These are phyloP conservation scores for Montipora cactus DNA, from an alignment of 64 coral and sea anemone species.

Conservation along the genomic window DNA sequence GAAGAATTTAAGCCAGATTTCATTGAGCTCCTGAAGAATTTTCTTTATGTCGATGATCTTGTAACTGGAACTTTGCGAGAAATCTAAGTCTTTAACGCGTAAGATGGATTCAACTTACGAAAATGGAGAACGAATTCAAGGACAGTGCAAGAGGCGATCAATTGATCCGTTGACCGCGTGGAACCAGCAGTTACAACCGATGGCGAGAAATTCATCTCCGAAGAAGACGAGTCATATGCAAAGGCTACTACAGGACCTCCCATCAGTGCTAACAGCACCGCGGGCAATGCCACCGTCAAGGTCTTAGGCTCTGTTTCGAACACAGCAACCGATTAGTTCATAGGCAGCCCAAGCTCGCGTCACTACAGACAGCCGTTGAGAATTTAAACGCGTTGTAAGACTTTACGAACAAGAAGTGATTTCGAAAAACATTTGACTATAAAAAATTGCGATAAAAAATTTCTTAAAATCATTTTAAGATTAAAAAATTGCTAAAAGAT, in stretches of 20 bases:
- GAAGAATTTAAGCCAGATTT: neutral
- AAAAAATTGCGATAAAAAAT: no score
- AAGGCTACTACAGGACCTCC: constrained; percentile 29
- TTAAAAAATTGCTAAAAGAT: no score
- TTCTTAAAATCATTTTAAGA: no score
- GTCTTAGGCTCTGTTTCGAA: constrained; percentile 41
- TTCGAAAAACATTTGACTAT: no score
- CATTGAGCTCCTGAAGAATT: neutral
- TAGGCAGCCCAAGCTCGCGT: no score
- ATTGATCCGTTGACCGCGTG: neutral
- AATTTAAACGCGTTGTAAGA: no score
- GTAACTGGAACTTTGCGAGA: neutral
- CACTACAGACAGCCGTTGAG: no score
- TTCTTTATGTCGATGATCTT: constrained; percentile 8
- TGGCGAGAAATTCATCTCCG: constrained; percentile 9
- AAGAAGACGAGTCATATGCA: constrained; percentile 44
- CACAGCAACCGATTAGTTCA: constrained; percentile 47
- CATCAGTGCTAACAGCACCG: neutral
- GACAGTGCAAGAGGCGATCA: neutral
- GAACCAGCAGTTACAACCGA: neutral
- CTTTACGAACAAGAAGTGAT: no score
- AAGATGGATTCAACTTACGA: constrained; percentile 27
- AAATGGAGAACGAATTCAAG: constrained; percentile 41
- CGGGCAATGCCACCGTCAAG: neutral
- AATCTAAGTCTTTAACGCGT: neutral